Base-by-base conservation (phyloP, 1,140 invertebrate genomes). In the Melipona quadrifasciata region DNA sequence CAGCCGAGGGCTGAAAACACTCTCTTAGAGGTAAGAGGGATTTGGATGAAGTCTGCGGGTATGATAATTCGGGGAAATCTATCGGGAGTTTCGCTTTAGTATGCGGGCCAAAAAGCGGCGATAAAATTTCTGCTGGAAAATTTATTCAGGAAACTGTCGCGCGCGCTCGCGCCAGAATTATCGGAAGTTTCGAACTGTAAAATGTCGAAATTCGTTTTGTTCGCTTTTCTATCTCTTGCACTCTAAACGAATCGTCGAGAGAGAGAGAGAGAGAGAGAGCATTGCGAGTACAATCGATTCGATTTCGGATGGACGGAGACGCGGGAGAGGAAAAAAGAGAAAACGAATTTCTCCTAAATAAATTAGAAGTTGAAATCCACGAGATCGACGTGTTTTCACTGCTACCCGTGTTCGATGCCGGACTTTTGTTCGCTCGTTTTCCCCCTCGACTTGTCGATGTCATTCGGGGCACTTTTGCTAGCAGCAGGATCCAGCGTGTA, bases 101-200 rank as follows among this genome's bases (percentile, higher is more conserved):
- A 73, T 81, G 79, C 55, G 19, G n/a, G 16, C 34, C 19, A 71
- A 70, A 64, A 58, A 58, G 53, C 55, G 12, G 12, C 65, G 75
- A 78, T 79, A 71, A 83, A 57, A 83, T 83, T 83, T 78, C 53
- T 19, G 21, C 12, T 24, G 14, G 53, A 19, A 61, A 83, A 83
- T 83, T 78, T 79, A 83, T 83, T 79, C 65, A 57, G 82, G 16
- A 83, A 82, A 83, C 65, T 78, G 53, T 78, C 27, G 21, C 53
- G 8, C 19, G n/a, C 17, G 58, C 61, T 16, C 17, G 47, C 61
- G 16, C 5, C 5, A 11, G 71, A 82, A 75, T 75, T 82, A 82
- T 82, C 71, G 80, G 47, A 68, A 76, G 72, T 75, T 76, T 27
- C 31, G 31, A 73, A 57, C 34, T 58, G 79, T 24, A 27, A 73